A percentile compares a stretch with the other conserved stretches of the same genome.
Evolutionary conservation across 2,113 vertebrate species (phyloP).

Genomic region (Lophotis ruficrista): DNA sequence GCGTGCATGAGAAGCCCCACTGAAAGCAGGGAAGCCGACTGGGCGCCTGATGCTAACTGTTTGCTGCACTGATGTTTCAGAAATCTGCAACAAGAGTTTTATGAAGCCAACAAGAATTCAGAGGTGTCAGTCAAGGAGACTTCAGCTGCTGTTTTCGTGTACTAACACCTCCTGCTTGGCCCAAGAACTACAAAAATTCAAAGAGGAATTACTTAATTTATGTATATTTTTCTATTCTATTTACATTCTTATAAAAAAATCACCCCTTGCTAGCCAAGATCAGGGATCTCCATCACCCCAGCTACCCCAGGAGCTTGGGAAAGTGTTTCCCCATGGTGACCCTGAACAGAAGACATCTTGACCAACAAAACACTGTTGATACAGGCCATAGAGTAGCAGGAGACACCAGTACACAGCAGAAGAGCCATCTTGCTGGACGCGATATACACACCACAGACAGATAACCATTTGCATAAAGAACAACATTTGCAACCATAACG

Average conservation of each 20-base stretch:
- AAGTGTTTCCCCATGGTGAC: neutral
- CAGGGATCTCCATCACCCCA: neutral
- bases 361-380: neutral
- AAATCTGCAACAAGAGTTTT: neutral
- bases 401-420: neutral
- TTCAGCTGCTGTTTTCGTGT: neutral
- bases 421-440: neutral
- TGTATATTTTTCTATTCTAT: neutral
- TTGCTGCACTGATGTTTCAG: neutral
- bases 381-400: neutral
- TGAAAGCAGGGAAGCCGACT: neutral
- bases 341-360: neutral
- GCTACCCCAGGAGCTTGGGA: neutral
- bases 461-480: neutral
- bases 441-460: neutral
- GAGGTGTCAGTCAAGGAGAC: neutral
- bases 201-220: neutral
- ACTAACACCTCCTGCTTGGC: neutral
- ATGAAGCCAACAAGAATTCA: neutral
- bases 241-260: neutral
- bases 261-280: neutral
- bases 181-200: neutral
- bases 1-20: rapidly evolving
- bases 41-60: too few relatives aligned
- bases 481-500: neutral